These are phyloP conservation scores for Lamellibrachia satsuma DNA, from an alignment of 2,888 invertebrate genomes.

Conservation along the genomic window DNA sequence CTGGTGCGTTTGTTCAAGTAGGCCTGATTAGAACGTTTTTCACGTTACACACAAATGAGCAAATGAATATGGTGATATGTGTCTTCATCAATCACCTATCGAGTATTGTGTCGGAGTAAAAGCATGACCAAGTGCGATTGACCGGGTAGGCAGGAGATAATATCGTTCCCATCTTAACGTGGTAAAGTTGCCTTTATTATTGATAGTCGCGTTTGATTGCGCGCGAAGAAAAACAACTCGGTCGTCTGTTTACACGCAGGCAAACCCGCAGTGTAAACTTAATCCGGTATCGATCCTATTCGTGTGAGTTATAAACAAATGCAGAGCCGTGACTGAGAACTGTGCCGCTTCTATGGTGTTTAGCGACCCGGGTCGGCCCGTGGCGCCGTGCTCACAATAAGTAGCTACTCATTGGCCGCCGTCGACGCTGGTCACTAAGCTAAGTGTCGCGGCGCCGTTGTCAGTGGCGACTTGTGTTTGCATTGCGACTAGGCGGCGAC, in stretches of 20 bases:
- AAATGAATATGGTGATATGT: neutral
- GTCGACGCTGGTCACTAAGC: neutral
- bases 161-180: neutral
- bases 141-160: neutral
- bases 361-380: neutral
- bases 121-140: neutral
- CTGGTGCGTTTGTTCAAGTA: neutral
- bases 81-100: neutral
- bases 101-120: neutral
- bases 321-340: neutral
- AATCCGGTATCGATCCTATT: neutral
- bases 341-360: neutral
- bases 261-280: neutral
- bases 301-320: conserved; percentile 3
- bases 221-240: neutral
- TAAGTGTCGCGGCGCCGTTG: conserved; percentile 10
- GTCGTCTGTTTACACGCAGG: neutral
- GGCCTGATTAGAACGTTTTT: neutral
- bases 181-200: neutral
- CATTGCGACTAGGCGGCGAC: conserved; percentile 5
- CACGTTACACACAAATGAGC: neutral
- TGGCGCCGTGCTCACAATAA: neutral
- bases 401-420: neutral
- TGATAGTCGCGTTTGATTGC: neutral
- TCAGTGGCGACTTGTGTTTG: conserved; percentile 17